These are phyloP conservation scores for Drosophila dives DNA, from an alignment of 2,888 invertebrate genomes.

Conservation along the genomic window DNA sequence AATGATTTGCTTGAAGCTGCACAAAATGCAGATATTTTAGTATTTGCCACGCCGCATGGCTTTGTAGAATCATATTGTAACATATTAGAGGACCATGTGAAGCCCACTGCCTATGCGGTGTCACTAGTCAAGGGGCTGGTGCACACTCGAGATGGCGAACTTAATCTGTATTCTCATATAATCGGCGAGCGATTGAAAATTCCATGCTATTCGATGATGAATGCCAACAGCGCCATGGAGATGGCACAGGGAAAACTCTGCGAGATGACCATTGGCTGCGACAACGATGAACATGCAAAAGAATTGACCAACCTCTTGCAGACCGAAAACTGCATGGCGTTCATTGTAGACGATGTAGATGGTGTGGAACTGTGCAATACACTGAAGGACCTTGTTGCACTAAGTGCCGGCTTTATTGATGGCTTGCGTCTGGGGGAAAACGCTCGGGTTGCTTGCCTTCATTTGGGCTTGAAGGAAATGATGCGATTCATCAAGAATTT, in stretches of 20 bases:
- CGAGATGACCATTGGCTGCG: constrained; percentile 98
- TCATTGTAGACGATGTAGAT: constrained; percentile 96
- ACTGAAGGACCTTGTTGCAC: constrained; percentile 98
- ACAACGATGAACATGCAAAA: constrained; percentile 90
- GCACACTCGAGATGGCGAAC: constrained; percentile 92
- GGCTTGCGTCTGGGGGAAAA: constrained; percentile 97
- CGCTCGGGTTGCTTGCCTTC: constrained; percentile 98
- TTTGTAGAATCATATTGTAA: constrained; percentile 94
- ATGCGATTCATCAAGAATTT: constrained; percentile 96
- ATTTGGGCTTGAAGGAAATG: constrained; percentile 99
- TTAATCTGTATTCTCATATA: constrained; percentile 96
- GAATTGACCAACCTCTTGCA: constrained; percentile 94
- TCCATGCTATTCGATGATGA: constrained; percentile 97
- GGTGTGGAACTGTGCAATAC: constrained; percentile 99
- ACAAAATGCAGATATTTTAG: constrained; percentile 94
- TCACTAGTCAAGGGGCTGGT: constrained; percentile 98
- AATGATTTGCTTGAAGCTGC: constrained; percentile 95
- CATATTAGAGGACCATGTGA: constrained; percentile 93
- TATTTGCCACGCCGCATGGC: constrained; percentile 99
- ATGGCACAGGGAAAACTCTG: constrained; percentile 98
- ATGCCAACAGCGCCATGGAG: constrained; percentile 98
- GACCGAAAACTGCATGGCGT: constrained; percentile 96
- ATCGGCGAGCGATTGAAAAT: constrained; percentile 93
- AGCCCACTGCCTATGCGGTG: constrained; percentile 93
- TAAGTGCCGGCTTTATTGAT: constrained; percentile 98